These are phyloP conservation scores for Pomacea maculata DNA, from an alignment of 1,140 invertebrate genomes.

Conservation along the genomic window DNA sequence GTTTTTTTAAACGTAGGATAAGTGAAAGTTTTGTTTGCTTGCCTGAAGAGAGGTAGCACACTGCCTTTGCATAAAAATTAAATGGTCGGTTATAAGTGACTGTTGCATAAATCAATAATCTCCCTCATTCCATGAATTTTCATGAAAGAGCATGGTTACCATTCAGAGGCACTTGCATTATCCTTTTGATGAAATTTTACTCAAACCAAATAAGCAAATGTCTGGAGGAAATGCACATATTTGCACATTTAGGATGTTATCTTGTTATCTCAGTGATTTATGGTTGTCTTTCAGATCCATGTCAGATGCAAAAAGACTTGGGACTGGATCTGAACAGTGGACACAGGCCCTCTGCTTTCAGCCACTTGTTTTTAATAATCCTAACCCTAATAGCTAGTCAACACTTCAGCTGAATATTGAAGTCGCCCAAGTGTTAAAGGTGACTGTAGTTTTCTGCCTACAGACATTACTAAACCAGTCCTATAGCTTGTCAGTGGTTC, in stretches of 20 bases:
- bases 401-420: neutral
- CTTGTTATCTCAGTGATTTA: neutral
- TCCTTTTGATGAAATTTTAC: neutral
- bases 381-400: neutral
- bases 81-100: too few species aligned
- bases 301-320: neutral
- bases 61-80: too few species aligned
- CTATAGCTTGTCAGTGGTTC: too few species aligned
- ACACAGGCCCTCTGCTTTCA: neutral
- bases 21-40: too few species aligned
- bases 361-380: neutral
- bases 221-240: neutral
- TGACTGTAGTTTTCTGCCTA: too few species aligned
- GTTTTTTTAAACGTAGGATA: too few species aligned
- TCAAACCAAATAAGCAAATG: neutral
- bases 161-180: too few species aligned
- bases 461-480: too few species aligned
- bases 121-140: neutral
- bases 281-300: constrained; percentile 6
- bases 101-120: neutral
- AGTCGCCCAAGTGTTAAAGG: too few species aligned
- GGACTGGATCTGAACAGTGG: neutral
- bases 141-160: neutral
- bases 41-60: too few species aligned
- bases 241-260: neutral